phyloP scores from a whole-genome alignment of 2,113 vertebrate species.

The Eclectus roratus region DNA sequence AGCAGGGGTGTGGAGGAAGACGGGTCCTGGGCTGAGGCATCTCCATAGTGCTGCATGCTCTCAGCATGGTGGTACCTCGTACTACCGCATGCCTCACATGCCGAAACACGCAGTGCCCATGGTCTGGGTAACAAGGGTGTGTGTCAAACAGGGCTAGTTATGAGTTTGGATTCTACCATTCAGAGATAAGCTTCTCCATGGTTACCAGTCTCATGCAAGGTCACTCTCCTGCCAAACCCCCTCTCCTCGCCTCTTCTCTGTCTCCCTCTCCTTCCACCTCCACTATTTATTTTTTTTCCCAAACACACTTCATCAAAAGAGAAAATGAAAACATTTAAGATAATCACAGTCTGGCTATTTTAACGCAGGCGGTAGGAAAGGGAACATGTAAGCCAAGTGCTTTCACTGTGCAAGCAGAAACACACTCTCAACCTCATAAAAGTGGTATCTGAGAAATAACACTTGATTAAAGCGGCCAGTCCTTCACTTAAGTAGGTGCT shows the following conservation, averaged over 20 bases:
- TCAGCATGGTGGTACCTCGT: neutral
- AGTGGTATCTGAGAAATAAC: slow-evolving; percentile 53
- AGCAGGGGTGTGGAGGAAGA: neutral
- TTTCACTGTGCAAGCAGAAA: slow-evolving; percentile 42
- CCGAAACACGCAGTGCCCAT: neutral
- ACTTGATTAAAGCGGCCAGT: slow-evolving; percentile 51
- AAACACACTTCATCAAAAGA: slow-evolving; percentile 62
- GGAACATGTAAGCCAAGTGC: slow-evolving; percentile 48
- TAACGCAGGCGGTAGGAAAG: slow-evolving; percentile 49
- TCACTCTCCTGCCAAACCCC: slow-evolving; percentile 34
- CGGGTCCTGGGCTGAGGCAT: neutral
- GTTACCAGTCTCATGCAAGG: slow-evolving; percentile 34
- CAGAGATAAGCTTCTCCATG: slow-evolving; percentile 60
- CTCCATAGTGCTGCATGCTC: neutral
- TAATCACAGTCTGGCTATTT: slow-evolving; percentile 61
- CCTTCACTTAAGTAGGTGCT: slow-evolving; percentile 55
- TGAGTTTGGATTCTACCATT: slow-evolving; percentile 30
- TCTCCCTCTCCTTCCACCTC: neutral
- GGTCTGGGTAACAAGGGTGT: neutral
- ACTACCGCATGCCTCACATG: slow-evolving; percentile 3
- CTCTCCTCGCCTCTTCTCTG: neutral
- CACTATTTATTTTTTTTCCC: neutral
- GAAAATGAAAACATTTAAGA: slow-evolving; percentile 54
- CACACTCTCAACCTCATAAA: slow-evolving; percentile 44
- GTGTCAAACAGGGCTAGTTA: neutral